phyloP scores from a whole-genome alignment of 64 coral and sea anemone genomes.

The Pachyseris speciosa region DNA sequence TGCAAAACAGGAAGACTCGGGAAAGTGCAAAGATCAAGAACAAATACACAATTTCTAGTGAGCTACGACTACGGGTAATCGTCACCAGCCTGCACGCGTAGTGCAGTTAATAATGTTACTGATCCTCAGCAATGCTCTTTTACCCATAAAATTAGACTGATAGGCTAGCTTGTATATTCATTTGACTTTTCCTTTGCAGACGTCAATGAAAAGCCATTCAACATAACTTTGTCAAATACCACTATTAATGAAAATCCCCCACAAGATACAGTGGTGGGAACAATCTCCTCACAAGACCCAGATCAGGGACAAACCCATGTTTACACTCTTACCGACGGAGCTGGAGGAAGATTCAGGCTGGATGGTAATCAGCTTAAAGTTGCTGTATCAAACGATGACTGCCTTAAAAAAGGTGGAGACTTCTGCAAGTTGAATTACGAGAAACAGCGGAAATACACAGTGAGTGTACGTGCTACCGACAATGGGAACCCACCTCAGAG shows the following conservation, averaged over 20 bases:
- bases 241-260: conserved; percentile 70
- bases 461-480: conserved; percentile 89
- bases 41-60: too few species aligned
- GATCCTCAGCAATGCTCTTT: too few species aligned
- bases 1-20: too few species aligned
- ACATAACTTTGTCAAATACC: conserved; percentile 67
- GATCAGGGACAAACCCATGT: conserved; percentile 33
- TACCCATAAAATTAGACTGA: too few species aligned
- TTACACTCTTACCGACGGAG: conserved; percentile 43
- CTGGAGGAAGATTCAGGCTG: conserved; percentile 65
- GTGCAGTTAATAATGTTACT: too few species aligned
- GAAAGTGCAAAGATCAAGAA: too few species aligned
- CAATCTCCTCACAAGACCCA: conserved; percentile 50
- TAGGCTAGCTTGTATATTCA: neutral
- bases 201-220: conserved; percentile 84
- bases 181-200: conserved; percentile 28
- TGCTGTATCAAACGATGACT: conserved; percentile 49
- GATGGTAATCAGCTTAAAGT: conserved; percentile 52
- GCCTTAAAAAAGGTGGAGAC: conserved; percentile 41
- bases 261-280: conserved; percentile 56
- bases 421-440: conserved; percentile 92
- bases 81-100: too few species aligned
- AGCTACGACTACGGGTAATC: too few species aligned
- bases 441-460: conserved; percentile 34
- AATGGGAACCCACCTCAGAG: conserved; percentile 75